Conservation (phyloP, 92 coral and sea anemone species). For the Zoanthus sociatus region DNA sequence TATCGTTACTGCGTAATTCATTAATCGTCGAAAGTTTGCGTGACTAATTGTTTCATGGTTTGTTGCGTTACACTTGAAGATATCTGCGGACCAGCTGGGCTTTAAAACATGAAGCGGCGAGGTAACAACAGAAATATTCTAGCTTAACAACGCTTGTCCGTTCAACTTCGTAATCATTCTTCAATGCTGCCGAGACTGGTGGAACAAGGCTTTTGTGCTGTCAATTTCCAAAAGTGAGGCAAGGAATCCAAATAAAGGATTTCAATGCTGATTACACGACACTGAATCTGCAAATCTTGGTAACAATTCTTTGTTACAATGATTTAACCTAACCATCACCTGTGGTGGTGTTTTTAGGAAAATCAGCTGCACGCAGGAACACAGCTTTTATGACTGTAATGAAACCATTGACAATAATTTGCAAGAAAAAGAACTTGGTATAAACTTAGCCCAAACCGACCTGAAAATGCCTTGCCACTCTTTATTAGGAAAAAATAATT, state of each 20-base stretch:
- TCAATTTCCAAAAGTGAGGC: not conserved
- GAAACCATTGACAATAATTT: not conserved
- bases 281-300: not conserved
- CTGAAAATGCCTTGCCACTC: not conserved
- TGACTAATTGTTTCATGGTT: not conserved
- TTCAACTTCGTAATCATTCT: not conserved
- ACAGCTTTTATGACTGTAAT: not conserved
- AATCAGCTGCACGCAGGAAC: not conserved
- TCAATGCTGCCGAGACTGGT: not conserved
- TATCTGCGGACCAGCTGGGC: not conserved
- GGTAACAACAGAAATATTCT: not conserved
- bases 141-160: not conserved
- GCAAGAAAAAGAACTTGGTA: slow-evolving; percentile 1
- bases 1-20: not conserved
- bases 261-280: not conserved
- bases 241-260: not conserved
- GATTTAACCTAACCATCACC: not conserved
- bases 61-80: slow-evolving; percentile 8
- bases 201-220: not conserved
- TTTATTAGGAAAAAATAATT: slow-evolving; percentile 16
- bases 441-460: not conserved
- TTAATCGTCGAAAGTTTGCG: not conserved
- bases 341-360: not conserved
- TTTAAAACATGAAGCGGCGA: not conserved
- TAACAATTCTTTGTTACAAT: not conserved